Percentiles rank a stretch among this genome's conserved stretches.
Conservation (phyloP, 2,113 vertebrate species). For the Arothron firmamentum region DNA sequence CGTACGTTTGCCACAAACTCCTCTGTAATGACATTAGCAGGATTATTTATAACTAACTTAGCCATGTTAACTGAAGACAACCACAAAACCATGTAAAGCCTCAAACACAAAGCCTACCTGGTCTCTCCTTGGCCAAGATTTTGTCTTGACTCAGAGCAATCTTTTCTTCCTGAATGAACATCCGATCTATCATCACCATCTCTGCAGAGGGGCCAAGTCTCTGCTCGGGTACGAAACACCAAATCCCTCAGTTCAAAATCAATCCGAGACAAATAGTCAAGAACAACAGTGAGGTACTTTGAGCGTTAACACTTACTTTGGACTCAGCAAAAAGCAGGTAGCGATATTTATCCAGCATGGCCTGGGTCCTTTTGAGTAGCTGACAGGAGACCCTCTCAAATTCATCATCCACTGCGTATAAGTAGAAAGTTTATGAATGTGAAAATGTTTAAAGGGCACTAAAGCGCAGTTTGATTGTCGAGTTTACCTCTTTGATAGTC, state of each 20-base stretch:
- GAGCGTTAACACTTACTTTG: constrained; percentile 75
- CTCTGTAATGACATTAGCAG: constrained; percentile 71
- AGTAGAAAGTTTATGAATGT: not conserved
- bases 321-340: constrained; percentile 89
- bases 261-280: constrained; percentile 11
- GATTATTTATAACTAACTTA: not conserved
- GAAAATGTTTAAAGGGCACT: not conserved
- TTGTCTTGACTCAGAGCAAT: constrained; percentile 82
- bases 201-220: constrained; percentile 90
- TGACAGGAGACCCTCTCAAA: constrained; percentile 87
- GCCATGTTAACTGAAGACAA: not conserved
- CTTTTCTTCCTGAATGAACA: constrained; percentile 97
- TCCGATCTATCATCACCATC: constrained; percentile 97
- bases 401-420: constrained; percentile 84
- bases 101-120: constrained; percentile 69
- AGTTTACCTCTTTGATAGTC: constrained; percentile 82
- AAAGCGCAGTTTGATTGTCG: not conserved
- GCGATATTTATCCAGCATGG: constrained; percentile 94
- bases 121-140: constrained; percentile 88
- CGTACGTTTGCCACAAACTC: constrained; percentile 85
- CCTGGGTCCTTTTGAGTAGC: constrained; percentile 86
- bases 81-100: not conserved
- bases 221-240: constrained; percentile 64
- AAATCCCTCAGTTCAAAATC: constrained; percentile 45
- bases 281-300: not conserved